phyloP scores from a whole-genome alignment of 2,113 vertebrate species.

The Aythya baeri region DNA sequence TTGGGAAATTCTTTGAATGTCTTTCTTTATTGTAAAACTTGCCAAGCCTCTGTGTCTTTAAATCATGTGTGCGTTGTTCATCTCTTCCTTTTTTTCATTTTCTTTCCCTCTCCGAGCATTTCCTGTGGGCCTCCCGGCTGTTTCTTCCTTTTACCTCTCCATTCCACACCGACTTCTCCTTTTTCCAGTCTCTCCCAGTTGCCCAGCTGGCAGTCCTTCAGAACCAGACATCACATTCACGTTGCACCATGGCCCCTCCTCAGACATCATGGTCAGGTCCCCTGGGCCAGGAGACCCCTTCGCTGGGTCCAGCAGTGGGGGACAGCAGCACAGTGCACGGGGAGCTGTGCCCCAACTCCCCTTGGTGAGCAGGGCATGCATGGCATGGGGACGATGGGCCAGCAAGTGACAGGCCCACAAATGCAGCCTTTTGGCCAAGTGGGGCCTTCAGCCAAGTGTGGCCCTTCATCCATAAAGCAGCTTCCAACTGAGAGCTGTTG shows the following conservation, averaged over 20 bases:
- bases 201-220: background rate
- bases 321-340: too few species aligned
- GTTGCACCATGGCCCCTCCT: accelerated
- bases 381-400: too few species aligned
- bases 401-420: accelerated
- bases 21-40: background rate
- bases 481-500: background rate
- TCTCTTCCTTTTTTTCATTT: conserved; percentile 40
- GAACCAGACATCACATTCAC: background rate
- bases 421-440: background rate
- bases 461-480: background rate
- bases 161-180: background rate
- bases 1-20: background rate
- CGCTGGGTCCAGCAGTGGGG: accelerated
- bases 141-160: background rate
- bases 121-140: conserved; percentile 17
- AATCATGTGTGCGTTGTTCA: background rate
- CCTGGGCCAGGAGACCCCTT: background rate
- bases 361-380: too few species aligned
- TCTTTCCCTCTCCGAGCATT: background rate
- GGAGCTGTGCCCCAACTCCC: too few species aligned
- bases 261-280: background rate
- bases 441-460: background rate
- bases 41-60: background rate
- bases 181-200: conserved; percentile 1